Conservation (phyloP, 1,140 invertebrate species). For the Gonatopus flavifemur region DNA sequence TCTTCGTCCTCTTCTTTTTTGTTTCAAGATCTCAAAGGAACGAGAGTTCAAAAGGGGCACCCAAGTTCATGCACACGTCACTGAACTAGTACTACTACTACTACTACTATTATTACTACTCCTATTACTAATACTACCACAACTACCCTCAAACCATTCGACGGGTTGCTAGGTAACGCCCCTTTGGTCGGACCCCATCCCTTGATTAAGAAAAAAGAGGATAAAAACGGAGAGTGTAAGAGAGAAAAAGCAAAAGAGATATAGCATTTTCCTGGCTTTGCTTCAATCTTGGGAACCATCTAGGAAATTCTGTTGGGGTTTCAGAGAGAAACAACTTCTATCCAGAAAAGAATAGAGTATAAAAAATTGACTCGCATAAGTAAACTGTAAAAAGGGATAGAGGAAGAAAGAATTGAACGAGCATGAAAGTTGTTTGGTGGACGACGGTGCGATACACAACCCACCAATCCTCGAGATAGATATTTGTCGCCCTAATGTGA, state of each 20-base stretch:
- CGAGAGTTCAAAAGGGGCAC: no score
- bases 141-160: conserved; percentile 36
- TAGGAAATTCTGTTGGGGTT: conserved; percentile 24
- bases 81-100: no score
- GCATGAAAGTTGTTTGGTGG: conserved; percentile 25
- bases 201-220: no score
- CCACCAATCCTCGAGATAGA: conserved; percentile 20
- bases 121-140: no score
- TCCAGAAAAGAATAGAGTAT: conserved; percentile 8
- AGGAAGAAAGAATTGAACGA: conserved; percentile 13
- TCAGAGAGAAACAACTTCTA: conserved; percentile 5
- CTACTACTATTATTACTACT: no score
- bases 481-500: conserved; percentile 30
- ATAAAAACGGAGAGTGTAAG: no score
- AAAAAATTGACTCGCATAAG: conserved; percentile 3
- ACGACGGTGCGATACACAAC: no score
- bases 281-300: conserved; percentile 25
- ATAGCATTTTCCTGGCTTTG: conserved; percentile 3
- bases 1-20: no score
- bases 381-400: conserved; percentile 3
- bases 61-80: conserved; percentile 30
- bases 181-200: conserved; percentile 33
- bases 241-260: not conserved
- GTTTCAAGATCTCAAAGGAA: no score
- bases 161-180: conserved; percentile 50